Conservation (phyloP, 1,140 invertebrate genomes). For the Sitophilus oryzae region DNA sequence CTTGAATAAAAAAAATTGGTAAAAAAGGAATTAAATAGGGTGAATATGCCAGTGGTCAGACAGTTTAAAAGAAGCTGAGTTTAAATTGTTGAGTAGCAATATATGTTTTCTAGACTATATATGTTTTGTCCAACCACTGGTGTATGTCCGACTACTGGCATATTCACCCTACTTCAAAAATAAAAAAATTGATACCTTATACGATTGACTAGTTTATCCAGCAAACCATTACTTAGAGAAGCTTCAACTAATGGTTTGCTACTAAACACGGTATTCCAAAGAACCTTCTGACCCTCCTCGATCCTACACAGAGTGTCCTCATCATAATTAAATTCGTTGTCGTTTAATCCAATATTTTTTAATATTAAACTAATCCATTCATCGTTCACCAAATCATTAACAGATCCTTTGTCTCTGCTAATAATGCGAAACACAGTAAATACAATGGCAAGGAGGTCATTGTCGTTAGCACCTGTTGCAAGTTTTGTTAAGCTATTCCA, state of each 20-base stretch:
- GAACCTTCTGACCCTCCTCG: slow-evolving; percentile 77
- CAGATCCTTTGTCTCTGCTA: slow-evolving; percentile 68
- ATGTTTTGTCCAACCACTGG: too few relatives aligned
- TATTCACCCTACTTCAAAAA: neutral
- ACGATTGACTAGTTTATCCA: slow-evolving; percentile 68
- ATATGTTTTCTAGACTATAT: neutral
- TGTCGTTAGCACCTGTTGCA: slow-evolving; percentile 40
- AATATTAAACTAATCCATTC: slow-evolving; percentile 62
- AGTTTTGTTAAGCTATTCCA: slow-evolving; percentile 53
- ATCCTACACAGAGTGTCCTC: slow-evolving; percentile 50
- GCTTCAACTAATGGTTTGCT: slow-evolving; percentile 62
- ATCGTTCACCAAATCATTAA: slow-evolving; percentile 63
- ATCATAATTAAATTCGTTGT: slow-evolving; percentile 44
- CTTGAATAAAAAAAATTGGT: slow-evolving; percentile 15
- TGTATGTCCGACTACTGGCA: too few relatives aligned
- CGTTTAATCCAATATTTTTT: slow-evolving; percentile 45
- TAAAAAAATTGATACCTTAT: slow-evolving; percentile 49
- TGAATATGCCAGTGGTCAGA: too few relatives aligned
- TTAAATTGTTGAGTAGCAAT: slow-evolving; percentile 9
- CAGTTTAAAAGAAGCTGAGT: too few relatives aligned
- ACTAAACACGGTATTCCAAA: slow-evolving; percentile 87
- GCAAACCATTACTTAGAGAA: slow-evolving; percentile 64
- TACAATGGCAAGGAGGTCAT: slow-evolving; percentile 36
- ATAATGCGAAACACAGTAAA: slow-evolving; percentile 20
- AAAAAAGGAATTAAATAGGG: neutral